Evolutionary conservation across 2,888 invertebrate genomes (phyloP).

Genomic region (Sarcophaga rosellei): DNA sequence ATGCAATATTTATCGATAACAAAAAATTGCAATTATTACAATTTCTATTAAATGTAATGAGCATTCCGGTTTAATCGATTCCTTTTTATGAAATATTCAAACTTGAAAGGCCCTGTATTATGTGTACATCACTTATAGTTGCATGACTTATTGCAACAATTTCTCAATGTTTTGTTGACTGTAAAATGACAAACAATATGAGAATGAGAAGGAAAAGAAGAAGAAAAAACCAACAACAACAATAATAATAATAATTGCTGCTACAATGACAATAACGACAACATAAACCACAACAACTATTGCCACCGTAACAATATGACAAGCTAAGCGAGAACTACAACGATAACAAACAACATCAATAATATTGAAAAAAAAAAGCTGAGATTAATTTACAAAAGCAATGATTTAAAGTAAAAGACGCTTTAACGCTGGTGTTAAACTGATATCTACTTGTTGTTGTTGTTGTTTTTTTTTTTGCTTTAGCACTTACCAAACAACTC

Average conservation of each 20-base stretch:
- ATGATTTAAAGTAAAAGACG: neutral
- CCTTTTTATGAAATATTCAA: too few relatives aligned
- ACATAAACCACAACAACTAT: constrained; percentile 36
- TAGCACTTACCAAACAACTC: too few relatives aligned
- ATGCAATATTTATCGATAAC: too few relatives aligned
- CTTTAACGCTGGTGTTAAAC: neutral
- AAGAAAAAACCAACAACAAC: neutral
- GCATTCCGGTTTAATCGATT: too few relatives aligned
- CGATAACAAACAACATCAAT: neutral
- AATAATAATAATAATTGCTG: neutral
- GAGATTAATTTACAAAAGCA: neutral
- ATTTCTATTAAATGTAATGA: too few relatives aligned
- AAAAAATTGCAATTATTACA: too few relatives aligned
- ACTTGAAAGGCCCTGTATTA: too few relatives aligned
- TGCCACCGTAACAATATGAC: constrained; percentile 51
- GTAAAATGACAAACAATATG: constrained; percentile 48
- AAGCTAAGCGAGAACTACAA: constrained; percentile 38
- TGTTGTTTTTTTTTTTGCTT: neutral
- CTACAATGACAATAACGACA: neutral
- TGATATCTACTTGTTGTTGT: neutral
- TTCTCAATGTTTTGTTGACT: constrained; percentile 58
- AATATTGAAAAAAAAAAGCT: constrained; percentile 21
- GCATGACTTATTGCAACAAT: constrained; percentile 56
- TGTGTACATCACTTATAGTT: constrained; percentile 14
- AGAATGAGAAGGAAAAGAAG: constrained; percentile 15